These are phyloP conservation scores for Myathropa florea DNA, from an alignment of 2,888 invertebrate genomes.

Conservation along the genomic window DNA sequence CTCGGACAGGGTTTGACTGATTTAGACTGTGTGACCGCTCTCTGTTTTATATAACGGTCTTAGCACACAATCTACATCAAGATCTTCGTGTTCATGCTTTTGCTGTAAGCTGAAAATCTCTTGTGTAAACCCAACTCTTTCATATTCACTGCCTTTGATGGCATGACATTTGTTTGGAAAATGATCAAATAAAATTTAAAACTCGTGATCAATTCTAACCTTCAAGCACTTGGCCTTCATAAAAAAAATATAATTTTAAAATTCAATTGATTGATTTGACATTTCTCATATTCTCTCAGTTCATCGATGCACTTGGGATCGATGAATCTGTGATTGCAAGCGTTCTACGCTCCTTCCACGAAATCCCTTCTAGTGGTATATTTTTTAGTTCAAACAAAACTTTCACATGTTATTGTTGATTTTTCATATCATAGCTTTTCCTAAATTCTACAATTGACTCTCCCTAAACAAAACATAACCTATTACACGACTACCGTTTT, in stretches of 20 bases:
- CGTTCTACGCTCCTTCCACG: constrained; percentile 55
- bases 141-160: constrained; percentile 30
- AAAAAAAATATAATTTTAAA: constrained; percentile 16
- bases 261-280: constrained; percentile 19
- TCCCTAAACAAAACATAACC: constrained; percentile 58
- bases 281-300: constrained; percentile 7
- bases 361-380: constrained; percentile 54
- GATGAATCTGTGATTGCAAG: not conserved
- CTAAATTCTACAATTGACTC: constrained; percentile 56
- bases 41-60: not conserved
- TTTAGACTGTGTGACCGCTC: not conserved
- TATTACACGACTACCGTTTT: constrained; percentile 67
- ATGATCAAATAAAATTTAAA: constrained; percentile 16
- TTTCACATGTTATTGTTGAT: constrained; percentile 28
- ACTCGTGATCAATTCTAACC: constrained; percentile 25
- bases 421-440: constrained; percentile 24
- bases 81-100: constrained; percentile 60
- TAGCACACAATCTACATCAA: constrained; percentile 10
- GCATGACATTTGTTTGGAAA: constrained; percentile 33
- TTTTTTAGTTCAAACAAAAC: constrained; percentile 31
- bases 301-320: not conserved
- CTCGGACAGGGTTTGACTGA: not conserved
- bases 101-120: constrained; percentile 62
- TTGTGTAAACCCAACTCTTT: constrained; percentile 11
- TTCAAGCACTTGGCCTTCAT: not conserved